Base-by-base conservation (phyloP, 2,113 vertebrate species). In the Psittacula cyanocephala region DNA sequence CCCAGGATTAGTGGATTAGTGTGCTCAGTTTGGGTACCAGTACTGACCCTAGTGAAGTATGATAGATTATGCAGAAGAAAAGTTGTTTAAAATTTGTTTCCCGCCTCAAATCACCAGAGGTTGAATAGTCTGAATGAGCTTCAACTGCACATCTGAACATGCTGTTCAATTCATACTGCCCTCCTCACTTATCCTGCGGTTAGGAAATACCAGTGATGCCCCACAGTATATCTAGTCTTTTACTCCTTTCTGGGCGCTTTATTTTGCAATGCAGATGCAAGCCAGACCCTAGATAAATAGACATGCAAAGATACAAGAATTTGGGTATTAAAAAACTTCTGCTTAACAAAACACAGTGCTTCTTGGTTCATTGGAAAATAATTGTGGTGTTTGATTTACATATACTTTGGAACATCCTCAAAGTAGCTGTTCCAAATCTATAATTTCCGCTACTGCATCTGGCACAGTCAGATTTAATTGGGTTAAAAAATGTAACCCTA, bases 401-500 rank as follows among this genome's bases (percentile, higher is more conserved):
- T 95, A 89, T 94, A 88, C 81, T 96, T 97, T 94, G 95, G 91
- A 94, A 86, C 39, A 23, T 72, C 86, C 89, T 94, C 64, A 86
- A 52, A 84, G 74, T 91, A 95, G 75, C 43, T 92, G 74, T 93
- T 97, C 92, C 92, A 97, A 91, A 95, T 97, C 91, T 85, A 86
- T 92, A 92, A 97, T 97, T 97, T 97, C 92, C 93, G 80, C 87
- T 97, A 94, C 97, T 95, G 70, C 89, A 78, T 96, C 93, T 98
- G 97, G 96, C 96, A 97, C 86, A 70, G 62, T 71, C 70, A 81
- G 65, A 94, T 89, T 97, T 97, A 97, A 97, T 97, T 97, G 91
- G 83, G 92, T 97, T 98, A 97, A 97, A 97, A 98, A 96, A 96
- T 90, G 91, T 96, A 97, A 98, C 93, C 95, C 87, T 97, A 97